Percentiles rank a stretch among this genome's conserved stretches.
These are phyloP conservation scores for Criorhina ranunculi DNA, from an alignment of 2,888 invertebrate species.

Conservation along the genomic window DNA sequence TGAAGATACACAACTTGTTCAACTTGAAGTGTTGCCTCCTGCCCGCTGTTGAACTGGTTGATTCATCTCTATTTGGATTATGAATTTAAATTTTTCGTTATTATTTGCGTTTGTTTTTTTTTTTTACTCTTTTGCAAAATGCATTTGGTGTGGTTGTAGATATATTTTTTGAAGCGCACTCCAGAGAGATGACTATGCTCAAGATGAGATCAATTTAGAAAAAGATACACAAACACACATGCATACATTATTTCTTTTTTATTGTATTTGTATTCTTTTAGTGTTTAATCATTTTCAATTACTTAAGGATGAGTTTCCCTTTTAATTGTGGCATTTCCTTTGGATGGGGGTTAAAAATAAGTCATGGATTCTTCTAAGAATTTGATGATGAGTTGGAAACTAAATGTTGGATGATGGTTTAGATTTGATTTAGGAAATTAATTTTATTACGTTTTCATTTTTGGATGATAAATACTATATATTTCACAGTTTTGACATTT, in stretches of 20 bases:
- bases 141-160: slow-evolving; percentile 29
- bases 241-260: too few relatives aligned
- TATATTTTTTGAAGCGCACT: slow-evolving; percentile 14
- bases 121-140: slow-evolving; percentile 14
- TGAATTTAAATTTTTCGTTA: slow-evolving; percentile 11
- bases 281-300: slow-evolving; percentile 51
- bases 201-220: slow-evolving; percentile 28
- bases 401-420: not conserved
- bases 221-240: not conserved
- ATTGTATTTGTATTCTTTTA: too few relatives aligned
- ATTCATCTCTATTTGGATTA: slow-evolving; percentile 54
- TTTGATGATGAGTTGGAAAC: slow-evolving; percentile 2
- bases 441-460: slow-evolving; percentile 20
- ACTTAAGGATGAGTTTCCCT: slow-evolving; percentile 53
- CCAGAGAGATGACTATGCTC: slow-evolving; percentile 33
- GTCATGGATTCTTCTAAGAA: slow-evolving; percentile 9
- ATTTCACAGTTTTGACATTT: slow-evolving; percentile 28
- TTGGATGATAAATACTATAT: slow-evolving; percentile 3
- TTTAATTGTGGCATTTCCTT: slow-evolving; percentile 29
- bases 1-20: slow-evolving; percentile 55
- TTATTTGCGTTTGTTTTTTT: not conserved
- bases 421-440: slow-evolving; percentile 30
- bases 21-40: slow-evolving; percentile 45
- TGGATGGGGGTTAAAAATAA: slow-evolving; percentile 9
- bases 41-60: slow-evolving; percentile 28